Percentiles rank a stretch among this genome's conserved stretches.
These are phyloP conservation scores for Tenualosa ilisha DNA, from an alignment of 2,797 vertebrate species.

Conservation along the genomic window DNA sequence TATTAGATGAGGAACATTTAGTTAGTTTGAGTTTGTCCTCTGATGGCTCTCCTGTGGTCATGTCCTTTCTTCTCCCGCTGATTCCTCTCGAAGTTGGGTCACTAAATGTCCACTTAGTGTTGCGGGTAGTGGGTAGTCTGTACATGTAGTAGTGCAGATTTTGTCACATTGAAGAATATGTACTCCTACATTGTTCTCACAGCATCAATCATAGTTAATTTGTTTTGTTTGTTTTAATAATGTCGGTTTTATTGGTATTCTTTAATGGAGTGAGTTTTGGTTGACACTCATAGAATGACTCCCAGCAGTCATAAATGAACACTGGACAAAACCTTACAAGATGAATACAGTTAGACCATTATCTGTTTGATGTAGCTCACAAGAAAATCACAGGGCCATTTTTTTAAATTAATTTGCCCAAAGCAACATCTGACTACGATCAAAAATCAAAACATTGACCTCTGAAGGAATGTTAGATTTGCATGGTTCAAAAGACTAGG, in stretches of 20 bases:
- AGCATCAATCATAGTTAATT: too few species aligned
- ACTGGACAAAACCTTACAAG: background rate
- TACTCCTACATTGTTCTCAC: too few species aligned
- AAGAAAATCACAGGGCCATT: background rate
- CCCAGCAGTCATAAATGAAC: background rate
- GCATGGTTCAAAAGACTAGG: background rate
- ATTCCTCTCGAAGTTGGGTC: background rate
- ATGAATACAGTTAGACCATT: background rate
- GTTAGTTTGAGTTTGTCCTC: slow-evolving; percentile 2
- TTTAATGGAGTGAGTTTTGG: background rate
- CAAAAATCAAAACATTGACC: background rate
- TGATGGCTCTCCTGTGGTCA: background rate
- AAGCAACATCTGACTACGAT: background rate
- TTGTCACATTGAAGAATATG: too few species aligned
- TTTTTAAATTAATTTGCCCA: background rate
- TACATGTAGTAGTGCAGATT: too few species aligned
- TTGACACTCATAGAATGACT: background rate
- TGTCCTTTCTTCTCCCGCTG: background rate
- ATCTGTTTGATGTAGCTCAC: background rate
- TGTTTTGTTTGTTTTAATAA: too few species aligned
- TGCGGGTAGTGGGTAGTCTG: too few species aligned
- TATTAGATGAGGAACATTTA: background rate
- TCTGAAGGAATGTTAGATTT: background rate
- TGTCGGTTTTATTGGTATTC: too few species aligned
- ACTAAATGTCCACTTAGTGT: too few species aligned